Evolutionary conservation across 2,797 vertebrate genomes (phyloP).

Genomic region (Gadopsis marmoratus): DNA sequence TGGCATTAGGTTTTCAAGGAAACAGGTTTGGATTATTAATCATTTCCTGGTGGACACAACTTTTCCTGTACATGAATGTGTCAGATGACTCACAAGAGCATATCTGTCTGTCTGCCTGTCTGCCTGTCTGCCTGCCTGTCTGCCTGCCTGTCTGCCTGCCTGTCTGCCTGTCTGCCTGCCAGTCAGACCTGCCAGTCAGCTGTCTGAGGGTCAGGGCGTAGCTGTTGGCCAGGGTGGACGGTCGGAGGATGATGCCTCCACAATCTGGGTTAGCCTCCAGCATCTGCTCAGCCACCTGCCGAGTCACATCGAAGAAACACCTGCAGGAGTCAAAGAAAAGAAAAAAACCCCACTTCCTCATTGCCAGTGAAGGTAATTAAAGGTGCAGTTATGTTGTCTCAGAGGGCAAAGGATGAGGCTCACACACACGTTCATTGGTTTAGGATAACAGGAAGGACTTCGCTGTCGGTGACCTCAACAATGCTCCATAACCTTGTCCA

Average conservation of each 20-base stretch:
- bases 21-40: too few species aligned
- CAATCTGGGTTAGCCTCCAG: conserved; percentile 79
- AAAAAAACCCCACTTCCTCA: neutral
- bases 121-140: neutral
- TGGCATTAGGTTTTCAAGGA: too few species aligned
- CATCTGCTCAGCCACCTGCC: conserved; percentile 84
- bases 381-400: neutral
- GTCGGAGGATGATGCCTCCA: conserved; percentile 88
- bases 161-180: too few species aligned
- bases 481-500: neutral
- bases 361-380: neutral
- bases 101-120: neutral
- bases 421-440: neutral
- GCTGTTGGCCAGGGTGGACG: conserved; percentile 80
- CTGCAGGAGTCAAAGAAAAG: conserved; percentile 48
- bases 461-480: neutral
- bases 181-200: conserved; percentile 56
- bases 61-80: too few species aligned
- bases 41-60: too few species aligned
- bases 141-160: neutral
- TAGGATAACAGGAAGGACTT: neutral
- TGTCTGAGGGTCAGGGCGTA: conserved; percentile 85
- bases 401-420: neutral
- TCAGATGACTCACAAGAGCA: neutral
- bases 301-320: conserved; percentile 80